Conservation (phyloP, 2,113 vertebrate species). For the Hippoglossus stenolepis region DNA sequence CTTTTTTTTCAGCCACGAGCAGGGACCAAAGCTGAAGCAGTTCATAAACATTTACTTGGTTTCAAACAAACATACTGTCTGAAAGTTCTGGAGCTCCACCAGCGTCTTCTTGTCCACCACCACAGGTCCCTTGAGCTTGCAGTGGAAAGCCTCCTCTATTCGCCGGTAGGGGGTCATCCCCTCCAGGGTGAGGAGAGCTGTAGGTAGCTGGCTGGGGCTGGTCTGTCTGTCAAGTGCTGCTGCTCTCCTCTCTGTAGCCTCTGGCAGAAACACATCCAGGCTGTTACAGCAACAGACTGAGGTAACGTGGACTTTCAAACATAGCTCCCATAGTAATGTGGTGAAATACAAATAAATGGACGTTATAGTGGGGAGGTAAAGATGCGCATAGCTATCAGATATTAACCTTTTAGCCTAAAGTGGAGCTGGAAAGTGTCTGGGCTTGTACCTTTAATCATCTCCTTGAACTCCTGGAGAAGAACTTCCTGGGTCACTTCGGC, state of each 20-base stretch:
- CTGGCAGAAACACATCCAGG: conserved; percentile 74
- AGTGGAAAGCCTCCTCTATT: conserved; percentile 92
- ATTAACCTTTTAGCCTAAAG: neutral
- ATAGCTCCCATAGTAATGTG: neutral
- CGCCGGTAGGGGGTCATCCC: conserved; percentile 74
- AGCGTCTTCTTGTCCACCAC: conserved; percentile 92
- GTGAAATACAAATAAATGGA: too few species aligned
- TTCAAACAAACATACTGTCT: conserved; percentile 86
- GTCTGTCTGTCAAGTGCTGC: conserved; percentile 66
- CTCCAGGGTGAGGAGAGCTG: conserved; percentile 83
- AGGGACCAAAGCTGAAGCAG: conserved; percentile 26
- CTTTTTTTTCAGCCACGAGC: conserved; percentile 42
- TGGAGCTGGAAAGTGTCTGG: neutral
- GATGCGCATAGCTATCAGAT: neutral
- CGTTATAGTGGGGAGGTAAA: too few species aligned
- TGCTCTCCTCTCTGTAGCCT: conserved; percentile 87
- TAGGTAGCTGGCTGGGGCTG: conserved; percentile 81
- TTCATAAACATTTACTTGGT: conserved; percentile 62
- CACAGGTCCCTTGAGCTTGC: conserved; percentile 88
- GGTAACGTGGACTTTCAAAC: neutral
- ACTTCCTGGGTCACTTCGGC: conserved; percentile 90
- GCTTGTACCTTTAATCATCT: conserved; percentile 88
- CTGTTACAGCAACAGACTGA: neutral
- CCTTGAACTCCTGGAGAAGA: conserved; percentile 91
- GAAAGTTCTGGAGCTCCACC: conserved; percentile 93